Conservation (phyloP, 1,140 invertebrate species). For the Lerema accius region DNA sequence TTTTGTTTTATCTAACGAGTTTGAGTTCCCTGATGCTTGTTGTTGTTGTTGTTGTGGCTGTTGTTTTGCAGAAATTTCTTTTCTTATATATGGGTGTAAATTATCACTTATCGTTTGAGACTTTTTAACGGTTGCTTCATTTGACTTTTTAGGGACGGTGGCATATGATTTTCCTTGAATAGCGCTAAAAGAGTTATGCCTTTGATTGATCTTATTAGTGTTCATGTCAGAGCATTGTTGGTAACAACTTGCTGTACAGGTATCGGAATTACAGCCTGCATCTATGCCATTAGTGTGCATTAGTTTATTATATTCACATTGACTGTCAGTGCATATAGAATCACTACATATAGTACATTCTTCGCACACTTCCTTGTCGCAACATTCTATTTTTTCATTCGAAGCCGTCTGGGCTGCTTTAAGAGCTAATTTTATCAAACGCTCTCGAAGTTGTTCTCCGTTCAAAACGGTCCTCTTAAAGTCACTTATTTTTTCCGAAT, state of each 20-base stretch:
- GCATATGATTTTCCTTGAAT: constrained; percentile 69
- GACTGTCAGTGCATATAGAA: constrained; percentile 77
- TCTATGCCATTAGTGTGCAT: constrained; percentile 74
- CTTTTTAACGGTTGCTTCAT: constrained; percentile 72
- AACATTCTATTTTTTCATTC: constrained; percentile 79
- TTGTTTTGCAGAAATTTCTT: constrained; percentile 72
- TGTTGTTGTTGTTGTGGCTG: constrained; percentile 20
- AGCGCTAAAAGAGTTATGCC: constrained; percentile 81
- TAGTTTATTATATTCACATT: constrained; percentile 78
- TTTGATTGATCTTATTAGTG: constrained; percentile 61
- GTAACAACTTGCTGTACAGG: constrained; percentile 69
- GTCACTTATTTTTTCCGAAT: constrained; percentile 70
- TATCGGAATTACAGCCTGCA: constrained; percentile 75
- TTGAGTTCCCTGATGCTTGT: constrained; percentile 56
- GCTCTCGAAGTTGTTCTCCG: constrained; percentile 84
- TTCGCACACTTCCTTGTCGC: constrained; percentile 79
- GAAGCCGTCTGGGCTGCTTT: constrained; percentile 75
- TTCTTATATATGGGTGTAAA: constrained; percentile 79
- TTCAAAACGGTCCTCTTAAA: constrained; percentile 82
- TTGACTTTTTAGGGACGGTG: constrained; percentile 53
- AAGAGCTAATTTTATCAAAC: constrained; percentile 83
- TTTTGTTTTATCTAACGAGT: constrained; percentile 63
- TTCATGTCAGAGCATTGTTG: constrained; percentile 57
- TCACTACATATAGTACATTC: constrained; percentile 79
- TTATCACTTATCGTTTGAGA: constrained; percentile 76